Conservation (phyloP, 1,140 invertebrate genomes). For the Drosophila sproati region DNA sequence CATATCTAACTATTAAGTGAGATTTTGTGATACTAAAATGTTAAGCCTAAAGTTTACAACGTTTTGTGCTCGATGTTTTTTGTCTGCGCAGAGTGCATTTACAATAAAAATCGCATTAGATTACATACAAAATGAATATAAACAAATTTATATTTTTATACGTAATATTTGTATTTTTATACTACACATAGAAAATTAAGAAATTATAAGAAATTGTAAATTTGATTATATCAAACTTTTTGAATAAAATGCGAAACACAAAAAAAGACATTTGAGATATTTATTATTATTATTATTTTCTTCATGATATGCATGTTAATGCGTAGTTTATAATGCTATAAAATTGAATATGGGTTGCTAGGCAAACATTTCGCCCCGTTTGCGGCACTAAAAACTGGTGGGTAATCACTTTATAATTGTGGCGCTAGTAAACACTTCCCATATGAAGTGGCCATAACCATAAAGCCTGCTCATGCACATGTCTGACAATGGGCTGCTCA, state of each 20-base stretch:
- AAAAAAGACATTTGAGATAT: constrained; percentile 15
- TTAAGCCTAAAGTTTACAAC: constrained; percentile 80
- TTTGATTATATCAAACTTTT: constrained; percentile 14
- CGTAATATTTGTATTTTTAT: constrained; percentile 65
- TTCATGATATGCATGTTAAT: constrained; percentile 1
- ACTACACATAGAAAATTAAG: constrained; percentile 13
- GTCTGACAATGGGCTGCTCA: constrained; percentile 21
- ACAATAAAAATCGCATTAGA: constrained; percentile 46
- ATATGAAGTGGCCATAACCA: constrained; percentile 49
- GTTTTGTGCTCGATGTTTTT: constrained; percentile 62
- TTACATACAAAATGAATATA: constrained; percentile 32
- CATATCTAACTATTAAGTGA: constrained; percentile 65
- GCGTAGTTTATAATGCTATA: constrained; percentile 16
- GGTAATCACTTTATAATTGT: constrained; percentile 76
- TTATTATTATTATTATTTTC: not conserved
- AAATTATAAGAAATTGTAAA: constrained; percentile 57
- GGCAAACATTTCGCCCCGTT: constrained; percentile 23
- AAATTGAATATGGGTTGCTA: constrained; percentile 34
- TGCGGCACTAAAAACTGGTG: constrained; percentile 17
- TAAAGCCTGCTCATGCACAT: constrained; percentile 28
- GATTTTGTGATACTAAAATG: constrained; percentile 73
- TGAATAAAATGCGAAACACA: constrained; percentile 24
- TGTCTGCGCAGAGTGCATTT: constrained; percentile 50
- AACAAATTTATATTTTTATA: constrained; percentile 69
- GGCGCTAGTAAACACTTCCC: constrained; percentile 52